Evolutionary conservation across 2,888 invertebrate genomes (phyloP), one percentile per base, ranked within the genome.

Genomic region (Subacronicta megacephala): DNA sequence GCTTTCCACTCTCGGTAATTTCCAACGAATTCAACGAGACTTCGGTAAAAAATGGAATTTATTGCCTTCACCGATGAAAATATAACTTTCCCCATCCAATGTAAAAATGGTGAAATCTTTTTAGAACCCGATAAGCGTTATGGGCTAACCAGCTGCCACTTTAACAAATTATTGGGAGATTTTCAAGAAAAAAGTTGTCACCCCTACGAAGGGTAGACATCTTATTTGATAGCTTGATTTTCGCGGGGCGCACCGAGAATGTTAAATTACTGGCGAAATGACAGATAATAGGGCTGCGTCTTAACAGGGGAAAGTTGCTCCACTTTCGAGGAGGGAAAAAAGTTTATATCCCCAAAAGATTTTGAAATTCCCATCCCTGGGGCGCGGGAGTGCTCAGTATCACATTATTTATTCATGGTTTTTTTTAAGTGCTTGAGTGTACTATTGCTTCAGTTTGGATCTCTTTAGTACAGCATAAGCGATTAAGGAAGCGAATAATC

Each of bases 201-300:
- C 91, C 92, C 89, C 76, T 77, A 75, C 81, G 83, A 87, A 88
- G 90, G 90, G 89, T 85, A 83, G 67, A 83, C 86, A 82, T 83
- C 87, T 87, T 87, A 87, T 90, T 92, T 92, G 92, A 93, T 93
- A 91, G 93, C 93, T 88, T 89, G 92, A 92, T 92, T 91, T 88
- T 89, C 85, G 72, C 73, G 83, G 80, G 84, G 92, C 88, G 89
- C 84, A 86, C 82, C 77, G 85, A 88, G 91, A 93, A 92, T 93
- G 93, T 92, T 92, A 93, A 93, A 93, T 93, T 93, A 91, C 92
- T 84, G 83, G 84, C 82, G 92, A 93, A 93, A 94, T 93, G 92
- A 93, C 93, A 93, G 93, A 93, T 93, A 94, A 93, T 93, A 90
- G 93, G 84, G 82, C 84, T 81, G 87, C 87, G 85, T 88, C 88